Evolutionary conservation across 2,888 invertebrate genomes (phyloP), one percentile per base, ranked within the genome.

Genomic region (Hesperia comma): DNA sequence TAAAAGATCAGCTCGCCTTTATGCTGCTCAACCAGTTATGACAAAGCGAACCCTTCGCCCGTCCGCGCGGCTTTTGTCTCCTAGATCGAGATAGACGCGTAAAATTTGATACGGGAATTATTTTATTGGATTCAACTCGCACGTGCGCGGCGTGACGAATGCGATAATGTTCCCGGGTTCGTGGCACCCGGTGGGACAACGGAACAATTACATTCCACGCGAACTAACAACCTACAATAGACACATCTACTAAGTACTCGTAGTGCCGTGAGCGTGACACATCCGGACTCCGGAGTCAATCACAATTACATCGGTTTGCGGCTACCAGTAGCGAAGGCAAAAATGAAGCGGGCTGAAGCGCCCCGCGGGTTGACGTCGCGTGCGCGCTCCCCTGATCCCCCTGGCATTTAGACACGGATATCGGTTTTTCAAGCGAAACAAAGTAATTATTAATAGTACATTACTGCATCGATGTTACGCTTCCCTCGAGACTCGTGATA

Each of bases 61-160:
- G 82, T 82, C 81, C 74, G 77, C 77, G 74, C 74, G 71, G 79
- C 78, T 78, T 90, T 91, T 92, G 91, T 92, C 90, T 90, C 84
- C 85, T 83, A 88, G 85, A 91, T 91, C 92, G 85, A 88, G 92
- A 91, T 92, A 92, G 86, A 85, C 86, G 90, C 85, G 87, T 90
- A 88, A 87, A 91, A 92, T 92, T 92, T 86, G 91, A 92, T 90
- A 90, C 92, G 91, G 91, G 91, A 91, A 92, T 92, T 89, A 92
- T 90, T 90, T 88, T 90, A 92, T 91, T 92, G 90, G 90, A 75
- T 88, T 90, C 84, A 85, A 82, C 83, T 85, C 82, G 90, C 92
- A 92, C 92, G 92, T 92, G 92, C 91, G 86, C 85, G 81, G 86
- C 89, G 87, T 92, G 90, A 90, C 92, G 89, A 90, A 92, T 86